Conservation (phyloP, 2,888 invertebrate genomes). For the Dryobota labecula region DNA sequence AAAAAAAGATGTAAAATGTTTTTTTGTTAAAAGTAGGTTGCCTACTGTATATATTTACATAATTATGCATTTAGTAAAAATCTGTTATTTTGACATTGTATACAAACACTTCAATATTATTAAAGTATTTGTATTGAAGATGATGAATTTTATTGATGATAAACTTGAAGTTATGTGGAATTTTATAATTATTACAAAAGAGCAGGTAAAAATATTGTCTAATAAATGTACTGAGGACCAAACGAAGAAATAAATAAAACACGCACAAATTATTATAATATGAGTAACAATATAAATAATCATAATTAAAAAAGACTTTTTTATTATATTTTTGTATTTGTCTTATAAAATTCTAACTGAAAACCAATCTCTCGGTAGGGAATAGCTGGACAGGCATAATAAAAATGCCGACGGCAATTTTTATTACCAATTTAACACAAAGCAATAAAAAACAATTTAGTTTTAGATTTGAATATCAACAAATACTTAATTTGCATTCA, state of each 20-base stretch:
- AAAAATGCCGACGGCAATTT: background rate
- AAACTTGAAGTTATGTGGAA: background rate
- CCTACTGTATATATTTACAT: too few relatives aligned
- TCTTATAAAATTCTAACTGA: conserved; percentile 23
- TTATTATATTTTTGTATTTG: conserved; percentile 12
- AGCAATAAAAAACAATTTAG: background rate
- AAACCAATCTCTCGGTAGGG: conserved; percentile 16
- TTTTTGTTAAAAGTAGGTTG: too few relatives aligned
- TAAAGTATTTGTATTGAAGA: too few relatives aligned
- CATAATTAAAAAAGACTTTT: conserved; percentile 17
- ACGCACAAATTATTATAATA: background rate
- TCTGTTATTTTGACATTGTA: too few relatives aligned
- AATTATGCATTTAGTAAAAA: too few relatives aligned
- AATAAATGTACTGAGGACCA: background rate
- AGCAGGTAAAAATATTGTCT: background rate
- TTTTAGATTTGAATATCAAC: background rate
- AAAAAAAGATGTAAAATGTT: too few relatives aligned
- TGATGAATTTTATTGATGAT: too few relatives aligned
- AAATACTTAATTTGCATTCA: background rate
- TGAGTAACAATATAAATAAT: conserved; percentile 3
- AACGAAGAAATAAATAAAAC: background rate
- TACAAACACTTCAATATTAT: too few relatives aligned
- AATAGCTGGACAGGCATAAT: conserved; percentile 24
- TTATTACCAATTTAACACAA: conserved; percentile 1
- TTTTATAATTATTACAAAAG: background rate